phyloP scores from a whole-genome alignment of 2,888 invertebrate genomes.

The Dromius quadrimaculatus region DNA sequence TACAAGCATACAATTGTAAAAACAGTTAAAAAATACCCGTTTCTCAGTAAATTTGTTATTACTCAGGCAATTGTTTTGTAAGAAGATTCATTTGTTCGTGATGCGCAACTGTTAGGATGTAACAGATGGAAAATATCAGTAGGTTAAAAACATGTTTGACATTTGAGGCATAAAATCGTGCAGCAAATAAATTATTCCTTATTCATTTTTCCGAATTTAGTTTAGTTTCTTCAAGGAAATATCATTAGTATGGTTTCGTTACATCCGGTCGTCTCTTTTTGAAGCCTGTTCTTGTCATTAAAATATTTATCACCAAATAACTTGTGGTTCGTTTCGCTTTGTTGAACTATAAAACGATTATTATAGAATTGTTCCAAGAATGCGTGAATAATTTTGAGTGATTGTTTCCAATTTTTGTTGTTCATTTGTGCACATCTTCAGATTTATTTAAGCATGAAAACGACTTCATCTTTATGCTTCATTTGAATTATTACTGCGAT shows the following conservation, averaged over 20 bases:
- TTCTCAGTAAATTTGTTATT: background rate
- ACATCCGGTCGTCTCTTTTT: no score
- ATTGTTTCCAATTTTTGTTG: background rate
- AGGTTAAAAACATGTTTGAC: background rate
- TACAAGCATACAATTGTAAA: background rate
- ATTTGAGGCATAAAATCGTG: no score
- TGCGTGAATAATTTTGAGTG: background rate
- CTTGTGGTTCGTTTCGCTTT: no score
- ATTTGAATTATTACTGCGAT: constrained; percentile 46
- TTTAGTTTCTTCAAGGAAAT: no score
- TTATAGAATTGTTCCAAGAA: background rate
- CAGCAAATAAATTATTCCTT: no score
- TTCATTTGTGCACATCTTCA: background rate
- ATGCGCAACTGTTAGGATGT: background rate
- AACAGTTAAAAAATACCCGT: background rate
- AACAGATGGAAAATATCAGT: background rate
- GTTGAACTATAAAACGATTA: background rate
- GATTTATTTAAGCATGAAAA: background rate
- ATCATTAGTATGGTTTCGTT: no score
- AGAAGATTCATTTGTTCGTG: background rate
- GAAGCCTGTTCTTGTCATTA: no score
- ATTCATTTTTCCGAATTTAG: no score
- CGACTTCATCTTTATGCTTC: background rate
- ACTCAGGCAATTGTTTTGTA: background rate
- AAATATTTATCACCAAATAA: no score